Percentiles rank a stretch among this genome's conserved stretches.
Evolutionary conservation across 1,140 invertebrate genomes (phyloP).

Genomic region (Cotesia glomerata): DNA sequence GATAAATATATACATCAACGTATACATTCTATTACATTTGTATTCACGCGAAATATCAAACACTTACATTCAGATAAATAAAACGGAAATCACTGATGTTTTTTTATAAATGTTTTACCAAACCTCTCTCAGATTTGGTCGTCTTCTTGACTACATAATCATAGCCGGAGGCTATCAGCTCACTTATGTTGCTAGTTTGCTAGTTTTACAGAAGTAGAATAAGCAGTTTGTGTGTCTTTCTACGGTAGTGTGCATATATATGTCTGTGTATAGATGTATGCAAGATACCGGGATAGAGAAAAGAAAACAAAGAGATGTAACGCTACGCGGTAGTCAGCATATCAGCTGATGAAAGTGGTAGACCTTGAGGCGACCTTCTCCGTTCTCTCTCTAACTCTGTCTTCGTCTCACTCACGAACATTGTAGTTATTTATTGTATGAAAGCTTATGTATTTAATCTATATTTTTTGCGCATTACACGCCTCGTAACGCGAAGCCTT

Average conservation of each 20-base stretch:
- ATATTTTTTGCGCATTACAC: not conserved
- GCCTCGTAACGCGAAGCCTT: not conserved
- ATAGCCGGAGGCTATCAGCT: not conserved
- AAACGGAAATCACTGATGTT: not conserved
- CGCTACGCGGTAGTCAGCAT: not conserved
- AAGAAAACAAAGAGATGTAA: not conserved
- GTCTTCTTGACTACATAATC: constrained; percentile 5
- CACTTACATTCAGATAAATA: not conserved
- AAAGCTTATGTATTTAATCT: too few relatives aligned
- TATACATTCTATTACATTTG: not conserved
- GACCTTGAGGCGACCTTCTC: constrained; percentile 37
- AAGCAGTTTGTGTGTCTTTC: too few relatives aligned
- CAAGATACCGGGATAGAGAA: not conserved
- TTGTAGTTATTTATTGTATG: not conserved
- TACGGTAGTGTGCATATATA: too few relatives aligned
- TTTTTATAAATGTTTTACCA: not conserved
- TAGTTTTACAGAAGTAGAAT: too few relatives aligned
- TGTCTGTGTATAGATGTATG: not conserved
- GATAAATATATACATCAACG: not conserved
- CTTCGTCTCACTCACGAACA: not conserved
- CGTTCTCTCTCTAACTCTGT: not conserved
- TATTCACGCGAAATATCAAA: not conserved
- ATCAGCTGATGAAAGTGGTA: constrained; percentile 39
- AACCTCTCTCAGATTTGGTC: not conserved
- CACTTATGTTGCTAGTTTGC: too few relatives aligned